Conservation (phyloP, 1,140 invertebrate species). For the Aphaenogaster ashmeadi region DNA sequence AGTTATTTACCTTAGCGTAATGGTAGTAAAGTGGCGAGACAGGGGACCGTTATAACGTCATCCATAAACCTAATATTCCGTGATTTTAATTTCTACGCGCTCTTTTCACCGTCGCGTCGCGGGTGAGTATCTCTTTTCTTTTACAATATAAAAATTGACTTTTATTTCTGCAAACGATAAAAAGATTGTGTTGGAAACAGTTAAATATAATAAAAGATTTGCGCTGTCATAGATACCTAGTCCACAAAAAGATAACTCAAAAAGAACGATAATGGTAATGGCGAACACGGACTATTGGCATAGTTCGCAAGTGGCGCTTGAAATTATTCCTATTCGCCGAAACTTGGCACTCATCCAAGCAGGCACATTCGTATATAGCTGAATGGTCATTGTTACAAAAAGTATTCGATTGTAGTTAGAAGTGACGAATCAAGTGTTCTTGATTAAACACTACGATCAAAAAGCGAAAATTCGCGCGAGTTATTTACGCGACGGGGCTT, state of each 20-base stretch:
- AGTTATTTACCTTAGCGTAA: constrained; percentile 24
- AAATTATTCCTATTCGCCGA: constrained; percentile 72
- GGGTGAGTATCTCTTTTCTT: not conserved
- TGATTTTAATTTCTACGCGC: constrained; percentile 8
- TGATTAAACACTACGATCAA: constrained; percentile 24
- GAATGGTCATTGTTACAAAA: constrained; percentile 41
- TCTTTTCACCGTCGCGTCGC: not conserved
- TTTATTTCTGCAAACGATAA: not conserved
- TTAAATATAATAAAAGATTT: constrained; percentile 63
- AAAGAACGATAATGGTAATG: constrained; percentile 74
- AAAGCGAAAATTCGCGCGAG: not conserved
- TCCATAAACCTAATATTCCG: constrained; percentile 14
- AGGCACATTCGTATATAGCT: not conserved
- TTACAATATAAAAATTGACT: not conserved
- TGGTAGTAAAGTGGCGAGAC: constrained; percentile 2
- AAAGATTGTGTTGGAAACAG: constrained; percentile 33
- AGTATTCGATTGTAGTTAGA: constrained; percentile 14
- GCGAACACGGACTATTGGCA: constrained; percentile 76
- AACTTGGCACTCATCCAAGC: constrained; percentile 66
- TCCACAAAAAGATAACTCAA: constrained; percentile 61
- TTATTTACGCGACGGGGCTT: constrained; percentile 17
- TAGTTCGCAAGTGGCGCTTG: constrained; percentile 74
- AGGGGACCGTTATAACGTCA: constrained; percentile 23
- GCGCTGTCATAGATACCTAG: constrained; percentile 30
- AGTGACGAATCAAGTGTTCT: not conserved